Evolutionary conservation across 1,140 invertebrate genomes (phyloP).

Genomic region (Druon quercuslanigerum): DNA sequence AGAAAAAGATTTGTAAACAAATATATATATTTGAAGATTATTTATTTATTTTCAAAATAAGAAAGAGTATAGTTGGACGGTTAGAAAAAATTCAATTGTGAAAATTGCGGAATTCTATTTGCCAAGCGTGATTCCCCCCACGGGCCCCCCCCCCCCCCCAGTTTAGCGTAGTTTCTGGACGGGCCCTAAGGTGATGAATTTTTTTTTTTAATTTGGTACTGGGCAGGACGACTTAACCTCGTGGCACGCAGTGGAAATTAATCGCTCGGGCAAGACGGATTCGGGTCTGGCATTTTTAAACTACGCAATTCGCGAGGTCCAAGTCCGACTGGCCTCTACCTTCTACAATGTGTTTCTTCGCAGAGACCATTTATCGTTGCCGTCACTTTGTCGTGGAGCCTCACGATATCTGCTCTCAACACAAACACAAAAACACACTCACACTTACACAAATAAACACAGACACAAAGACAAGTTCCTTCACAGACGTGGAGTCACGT

Average conservation of each 20-base stretch:
- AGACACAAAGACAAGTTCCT: background rate
- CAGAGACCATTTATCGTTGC: constrained; percentile 47
- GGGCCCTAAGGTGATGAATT: constrained; percentile 34
- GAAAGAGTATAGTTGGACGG: too few species aligned
- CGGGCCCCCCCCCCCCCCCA: too few species aligned
- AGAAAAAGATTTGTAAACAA: too few species aligned
- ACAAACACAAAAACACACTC: background rate
- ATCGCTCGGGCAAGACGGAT: constrained; percentile 38
- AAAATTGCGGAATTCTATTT: too few species aligned
- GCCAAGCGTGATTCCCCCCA: too few species aligned
- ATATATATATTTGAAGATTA: too few species aligned
- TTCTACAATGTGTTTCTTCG: constrained; percentile 46
- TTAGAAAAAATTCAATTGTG: too few species aligned
- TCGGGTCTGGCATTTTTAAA: constrained; percentile 47
- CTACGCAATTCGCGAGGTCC: constrained; percentile 45
- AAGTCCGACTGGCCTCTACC: constrained; percentile 43
- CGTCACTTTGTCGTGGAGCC: constrained; percentile 48
- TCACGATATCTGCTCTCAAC: constrained; percentile 34
- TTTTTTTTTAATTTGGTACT: background rate
- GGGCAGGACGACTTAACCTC: constrained; percentile 1
- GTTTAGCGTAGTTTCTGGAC: too few species aligned
- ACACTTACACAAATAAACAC: background rate
- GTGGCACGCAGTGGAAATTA: constrained; percentile 38
- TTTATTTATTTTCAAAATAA: too few species aligned
- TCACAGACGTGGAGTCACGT: constrained; percentile 3